Evolutionary conservation across 2,113 vertebrate genomes (phyloP).

Genomic region (Gopherus evgoodei): DNA sequence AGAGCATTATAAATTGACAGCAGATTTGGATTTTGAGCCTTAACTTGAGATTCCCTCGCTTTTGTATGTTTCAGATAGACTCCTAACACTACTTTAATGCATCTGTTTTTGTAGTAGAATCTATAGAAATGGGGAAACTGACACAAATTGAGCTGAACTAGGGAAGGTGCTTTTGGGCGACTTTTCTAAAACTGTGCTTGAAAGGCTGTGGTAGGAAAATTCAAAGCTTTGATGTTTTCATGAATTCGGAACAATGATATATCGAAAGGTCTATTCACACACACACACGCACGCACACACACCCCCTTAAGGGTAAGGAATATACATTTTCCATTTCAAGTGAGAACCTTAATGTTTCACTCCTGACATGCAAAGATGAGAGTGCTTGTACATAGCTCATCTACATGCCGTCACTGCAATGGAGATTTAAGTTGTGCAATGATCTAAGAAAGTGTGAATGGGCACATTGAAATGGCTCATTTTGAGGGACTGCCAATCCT

Average conservation of each 20-base stretch:
- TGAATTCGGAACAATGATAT: slow-evolving; percentile 47
- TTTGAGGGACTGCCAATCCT: slow-evolving; percentile 60
- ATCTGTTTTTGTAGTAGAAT: background rate
- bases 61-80: background rate
- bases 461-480: slow-evolving; percentile 41
- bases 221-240: slow-evolving; percentile 35
- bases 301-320: slow-evolving; percentile 32
- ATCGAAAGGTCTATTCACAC: slow-evolving; percentile 29
- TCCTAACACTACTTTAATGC: background rate
- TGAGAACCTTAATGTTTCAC: slow-evolving; percentile 30
- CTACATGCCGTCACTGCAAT: slow-evolving; percentile 26
- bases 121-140: slow-evolving; percentile 6
- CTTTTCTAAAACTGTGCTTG: slow-evolving; percentile 35
- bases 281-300: background rate
- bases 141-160: slow-evolving; percentile 28
- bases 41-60: background rate
- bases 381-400: slow-evolving; percentile 30
- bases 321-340: slow-evolving; percentile 16
- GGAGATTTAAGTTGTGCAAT: background rate
- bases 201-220: slow-evolving; percentile 40
- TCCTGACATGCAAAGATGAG: slow-evolving; percentile 31
- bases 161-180: slow-evolving; percentile 25
- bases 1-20: background rate
- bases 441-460: slow-evolving; percentile 51
- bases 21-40: slow-evolving; percentile 23